Base-by-base conservation (phyloP, 1,140 invertebrate genomes). In the Aethina tumida region DNA sequence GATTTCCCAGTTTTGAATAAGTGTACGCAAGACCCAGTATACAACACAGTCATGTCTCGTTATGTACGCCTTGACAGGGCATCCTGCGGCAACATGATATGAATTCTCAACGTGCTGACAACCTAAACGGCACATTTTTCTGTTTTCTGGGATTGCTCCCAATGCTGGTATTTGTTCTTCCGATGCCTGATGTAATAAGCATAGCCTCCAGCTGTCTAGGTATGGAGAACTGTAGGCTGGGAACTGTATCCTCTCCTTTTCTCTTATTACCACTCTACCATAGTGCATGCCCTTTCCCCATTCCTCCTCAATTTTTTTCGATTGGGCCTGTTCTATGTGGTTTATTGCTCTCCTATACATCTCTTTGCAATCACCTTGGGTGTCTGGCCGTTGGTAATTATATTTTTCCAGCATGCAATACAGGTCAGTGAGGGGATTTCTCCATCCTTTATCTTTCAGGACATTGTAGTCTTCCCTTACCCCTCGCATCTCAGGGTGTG, bases 371-470 rank as follows among this genome's bases (percentile, higher is more conserved):
- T 8, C 20, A 16, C 15, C 29, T 14, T 25, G 9, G 7, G 12
- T 9, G 22, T 34, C 16, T 12, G 16, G 14, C 17, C 8, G 9
- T 18, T 17, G 24, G 14, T 27, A 26, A 13, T 27, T 25, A 25
- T 17, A 22, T 34, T 33, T 34, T 4, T 22, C 16, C 20, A 34
- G 9, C 19, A 13, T 19, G 20, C 16, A 13, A 12, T 31, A 8
- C n/a, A 26, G 29, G 31, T 46, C 44, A 30, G 16, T 39, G 10
- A 48, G 17, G 8, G 42, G 45, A 35, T 45, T 50, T 35, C 45
- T 41, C 39, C 45, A 50, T 10, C 45, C 43, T 12, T 19, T 29
- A 2, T 19, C 16, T 19, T 36, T 18, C 8, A 49, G 36, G 24
- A 5, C 30, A 14, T 33, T 9, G 21, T 30, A 48, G 19, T 10